Conservation (phyloP, 2,797 vertebrate species). For the Eulemur albifrons region DNA sequence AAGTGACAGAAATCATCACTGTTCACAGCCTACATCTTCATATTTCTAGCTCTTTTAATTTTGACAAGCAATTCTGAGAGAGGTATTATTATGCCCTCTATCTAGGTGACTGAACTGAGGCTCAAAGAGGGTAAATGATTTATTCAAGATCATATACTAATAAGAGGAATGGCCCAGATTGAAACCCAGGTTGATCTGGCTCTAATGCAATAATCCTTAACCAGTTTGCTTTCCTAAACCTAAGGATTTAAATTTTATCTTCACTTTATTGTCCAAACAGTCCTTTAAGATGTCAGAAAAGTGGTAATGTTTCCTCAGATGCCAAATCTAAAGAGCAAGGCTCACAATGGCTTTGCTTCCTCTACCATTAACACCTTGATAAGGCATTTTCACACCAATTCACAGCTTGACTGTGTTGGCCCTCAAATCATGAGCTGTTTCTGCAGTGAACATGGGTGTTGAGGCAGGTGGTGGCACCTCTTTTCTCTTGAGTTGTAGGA, state of each 20-base stretch:
- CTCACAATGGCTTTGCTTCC: background rate
- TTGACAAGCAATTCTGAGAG: background rate
- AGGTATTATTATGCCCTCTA: background rate
- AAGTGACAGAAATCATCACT: background rate
- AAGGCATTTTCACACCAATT: conserved; percentile 7
- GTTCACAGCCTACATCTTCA: background rate
- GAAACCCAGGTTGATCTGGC: background rate
- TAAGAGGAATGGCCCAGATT: background rate
- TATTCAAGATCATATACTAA: background rate
- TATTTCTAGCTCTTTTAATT: conserved; percentile 18
- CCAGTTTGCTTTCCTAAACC: background rate
- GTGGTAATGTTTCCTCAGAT: background rate
- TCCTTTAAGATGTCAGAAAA: background rate
- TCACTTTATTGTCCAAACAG: conserved; percentile 12
- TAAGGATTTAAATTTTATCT: conserved; percentile 24
- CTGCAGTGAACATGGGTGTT: background rate
- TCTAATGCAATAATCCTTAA: background rate
- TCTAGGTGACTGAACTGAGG: background rate
- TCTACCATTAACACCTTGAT: background rate
- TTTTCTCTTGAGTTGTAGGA: conserved; percentile 11
- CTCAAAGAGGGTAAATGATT: background rate
- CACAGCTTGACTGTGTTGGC: background rate
- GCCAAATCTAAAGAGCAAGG: background rate
- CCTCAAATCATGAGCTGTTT: background rate
- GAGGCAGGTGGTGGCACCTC: background rate